Base-by-base conservation (phyloP, 2,113 vertebrate genomes). In the Triplophysa rosa region DNA sequence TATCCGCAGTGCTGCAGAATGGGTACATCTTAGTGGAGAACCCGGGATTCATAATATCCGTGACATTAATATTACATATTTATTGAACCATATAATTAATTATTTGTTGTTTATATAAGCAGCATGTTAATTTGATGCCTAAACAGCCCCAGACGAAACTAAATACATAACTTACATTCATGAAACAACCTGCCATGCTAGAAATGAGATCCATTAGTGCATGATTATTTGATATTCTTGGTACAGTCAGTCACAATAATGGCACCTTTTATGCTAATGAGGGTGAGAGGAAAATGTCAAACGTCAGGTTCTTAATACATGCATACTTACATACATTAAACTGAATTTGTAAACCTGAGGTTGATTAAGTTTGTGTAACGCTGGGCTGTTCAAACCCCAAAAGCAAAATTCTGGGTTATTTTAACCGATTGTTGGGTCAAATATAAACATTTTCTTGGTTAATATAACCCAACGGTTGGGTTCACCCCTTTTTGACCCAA, bases 51-150 rank as follows among this genome's bases (percentile, higher is more conserved):
- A 29, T 12, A 45, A 11, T 12, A 2, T 45, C 42, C 42, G 17
- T 62, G 33, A 47, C 33, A 74, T 74, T 62, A 74, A 74, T 37
- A 58, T 71, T 71, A 72, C 49, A 72, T 24, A 13, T 74, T 62
- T 62, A 47, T 62, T 58, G 12, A 72, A 59, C 19, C 11, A 14
- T 72, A 11, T 45, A 45, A 45, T 42, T 29, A 58, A 71, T 58
- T 5, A 37, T 56, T 58, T 56, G 69, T 26, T 72, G 29, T 72
- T 72, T 33, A 54, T 69, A 69, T 26, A 29, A 19, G 14, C 23
- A 52, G 67, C 45, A 17, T 8, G 42, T 45, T 45, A 9, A 45
- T 45, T 45, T 17, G 33, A 66, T 7, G n/a, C 40, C 37, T 21
- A 45, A 67, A 49, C 21, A 47, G 47, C 66, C 13, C 8, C 40